Percentiles rank a stretch among this genome's conserved stretches.
These are phyloP conservation scores for Mythimna lalbum DNA, from an alignment of 2,888 invertebrate genomes.

Conservation along the genomic window DNA sequence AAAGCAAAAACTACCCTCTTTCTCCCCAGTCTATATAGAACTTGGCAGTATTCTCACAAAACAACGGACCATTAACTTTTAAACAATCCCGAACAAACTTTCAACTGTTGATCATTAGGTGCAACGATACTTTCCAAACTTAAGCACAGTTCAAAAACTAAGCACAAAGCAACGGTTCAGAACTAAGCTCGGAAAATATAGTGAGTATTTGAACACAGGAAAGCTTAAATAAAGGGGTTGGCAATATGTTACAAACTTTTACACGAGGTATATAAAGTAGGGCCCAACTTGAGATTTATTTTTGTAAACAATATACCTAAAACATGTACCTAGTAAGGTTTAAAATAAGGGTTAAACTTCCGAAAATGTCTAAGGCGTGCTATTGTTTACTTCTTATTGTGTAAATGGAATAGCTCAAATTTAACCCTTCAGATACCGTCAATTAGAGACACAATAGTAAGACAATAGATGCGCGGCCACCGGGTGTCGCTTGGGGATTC, in stretches of 20 bases:
- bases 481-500: no score
- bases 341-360: neutral
- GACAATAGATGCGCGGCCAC: no score
- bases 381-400: no score
- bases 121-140: constrained; percentile 56
- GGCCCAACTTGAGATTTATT: neutral
- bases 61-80: constrained; percentile 48
- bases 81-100: constrained; percentile 52
- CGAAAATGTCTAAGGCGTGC: no score
- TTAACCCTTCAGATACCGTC: no score
- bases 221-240: constrained; percentile 27
- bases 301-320: neutral
- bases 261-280: neutral
- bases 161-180: constrained; percentile 51
- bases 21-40: constrained; percentile 11
- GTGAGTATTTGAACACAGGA: constrained; percentile 35
- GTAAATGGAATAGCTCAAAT: no score
- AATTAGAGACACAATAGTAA: no score
- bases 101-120: constrained; percentile 58
- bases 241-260: constrained; percentile 23
- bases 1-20: constrained; percentile 24
- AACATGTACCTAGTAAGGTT: neutral
- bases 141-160: constrained; percentile 57
- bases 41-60: constrained; percentile 38
- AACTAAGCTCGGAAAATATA: constrained; percentile 52